Evolutionary conservation across 2,797 vertebrate genomes (phyloP).

Genomic region (Xiphorhynchus erythropygius): DNA sequence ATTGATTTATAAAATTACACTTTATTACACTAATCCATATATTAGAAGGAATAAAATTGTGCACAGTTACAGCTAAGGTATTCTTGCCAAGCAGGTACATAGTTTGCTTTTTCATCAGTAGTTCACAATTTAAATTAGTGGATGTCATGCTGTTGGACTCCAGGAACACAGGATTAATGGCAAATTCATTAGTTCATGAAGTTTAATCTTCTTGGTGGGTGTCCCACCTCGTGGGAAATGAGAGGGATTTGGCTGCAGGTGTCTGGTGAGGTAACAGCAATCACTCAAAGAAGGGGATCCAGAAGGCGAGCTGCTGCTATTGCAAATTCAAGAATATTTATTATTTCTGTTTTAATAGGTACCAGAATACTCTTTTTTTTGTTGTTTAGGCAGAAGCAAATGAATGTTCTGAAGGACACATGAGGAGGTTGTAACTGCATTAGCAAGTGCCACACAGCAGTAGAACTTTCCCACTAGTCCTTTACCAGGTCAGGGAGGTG

Average conservation of each 20-base stretch:
- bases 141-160: conserved; percentile 41
- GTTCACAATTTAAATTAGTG: conserved; percentile 39
- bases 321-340: not conserved
- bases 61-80: not conserved
- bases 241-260: conserved; percentile 45
- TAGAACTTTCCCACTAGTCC: not conserved
- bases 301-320: not conserved
- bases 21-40: conserved; percentile 46
- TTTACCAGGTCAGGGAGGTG: not conserved
- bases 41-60: conserved; percentile 11
- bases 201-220: conserved; percentile 62
- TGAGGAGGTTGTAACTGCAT: not conserved
- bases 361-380: not conserved
- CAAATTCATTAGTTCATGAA: conserved; percentile 56
- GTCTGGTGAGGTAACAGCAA: conserved; percentile 14
- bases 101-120: conserved; percentile 21
- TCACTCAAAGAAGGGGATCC: not conserved
- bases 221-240: conserved; percentile 16
- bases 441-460: not conserved
- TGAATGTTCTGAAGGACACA: not conserved
- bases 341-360: not conserved
- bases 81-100: not conserved
- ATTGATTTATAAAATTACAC: conserved; percentile 62
- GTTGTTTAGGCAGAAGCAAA: not conserved
- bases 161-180: conserved; percentile 26